Evolutionary conservation across 2,797 vertebrate species (phyloP), one percentile per base, ranked within the genome.

Genomic region (Lacerta viridis): DNA sequence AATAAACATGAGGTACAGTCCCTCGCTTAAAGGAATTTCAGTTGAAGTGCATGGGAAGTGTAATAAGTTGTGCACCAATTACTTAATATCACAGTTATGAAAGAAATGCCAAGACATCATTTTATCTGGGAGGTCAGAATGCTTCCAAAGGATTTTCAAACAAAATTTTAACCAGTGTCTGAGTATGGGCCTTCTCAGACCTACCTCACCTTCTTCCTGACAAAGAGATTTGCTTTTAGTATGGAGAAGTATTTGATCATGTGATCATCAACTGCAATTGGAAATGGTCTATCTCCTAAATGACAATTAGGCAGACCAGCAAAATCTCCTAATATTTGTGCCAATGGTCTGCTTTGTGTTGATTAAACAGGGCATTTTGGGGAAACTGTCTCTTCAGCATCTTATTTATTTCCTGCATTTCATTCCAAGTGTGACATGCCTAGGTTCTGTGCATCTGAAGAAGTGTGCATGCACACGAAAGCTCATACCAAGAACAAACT

Each of bases 1-100:
- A 93, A 88, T 84, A 89, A 92, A 87, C 15, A 11, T 74, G 36
- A 91, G 43, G 86, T 85, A 80, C 0, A 71, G 8, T 66, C 2
- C 41, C 50, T 87, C 15, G 39, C 39, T 85, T 92, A 87, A 88
- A 88, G 84, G 41, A 11, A 85, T 83, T 5, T 0, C 69, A 80
- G 27, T 33, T 23, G 33, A 89, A 77, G 89, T 55, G 50, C 50
- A 77, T 80, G 72, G 1, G 2, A 80, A 33, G 61, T 85, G 46
- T 72, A 43, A 64, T 64, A 75, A 87, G 78, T n/a, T 0, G 64
- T 87, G 68, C 13, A 86, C 5, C 68, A 82, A 6, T 66, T 66
- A 71, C 68, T 66, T 86, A 36, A 69, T 81, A 9, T 7, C 1
- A 46, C 46, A 59, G 66, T 33, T 82, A 33, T 46, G 20, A 10